A percentile compares a stretch with the other conserved stretches of the same genome.
Conservation (phyloP, 2,797 vertebrate genomes). For the Sebastes elongatus region DNA sequence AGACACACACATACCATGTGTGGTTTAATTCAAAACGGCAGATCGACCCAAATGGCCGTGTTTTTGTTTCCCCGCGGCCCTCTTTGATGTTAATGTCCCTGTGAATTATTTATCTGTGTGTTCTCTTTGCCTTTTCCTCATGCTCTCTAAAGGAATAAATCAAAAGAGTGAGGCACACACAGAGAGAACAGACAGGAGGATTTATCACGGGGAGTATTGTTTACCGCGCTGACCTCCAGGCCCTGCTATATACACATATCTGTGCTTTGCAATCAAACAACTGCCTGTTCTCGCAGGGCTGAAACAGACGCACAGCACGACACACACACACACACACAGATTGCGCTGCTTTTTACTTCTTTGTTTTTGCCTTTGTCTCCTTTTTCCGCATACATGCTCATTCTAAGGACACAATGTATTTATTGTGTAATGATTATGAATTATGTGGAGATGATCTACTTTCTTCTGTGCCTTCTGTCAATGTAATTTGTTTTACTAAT, state of each 20-base stretch:
- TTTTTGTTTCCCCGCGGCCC: constrained; percentile 76
- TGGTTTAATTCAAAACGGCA: constrained; percentile 77
- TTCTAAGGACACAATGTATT: constrained; percentile 1
- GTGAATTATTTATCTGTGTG: constrained; percentile 82
- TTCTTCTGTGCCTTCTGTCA: not conserved
- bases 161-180: constrained; percentile 70
- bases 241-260: constrained; percentile 72
- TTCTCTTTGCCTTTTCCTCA: constrained; percentile 73
- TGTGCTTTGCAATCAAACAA: constrained; percentile 69
- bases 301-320: constrained; percentile 13
- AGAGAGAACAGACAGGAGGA: constrained; percentile 64
- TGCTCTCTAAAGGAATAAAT: constrained; percentile 79
- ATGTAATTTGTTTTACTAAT: not conserved
- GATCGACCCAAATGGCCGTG: constrained; percentile 75
- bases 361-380: constrained; percentile 4
- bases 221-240: constrained; percentile 76
- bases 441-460: not conserved
- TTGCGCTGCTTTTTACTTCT: not conserved
- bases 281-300: constrained; percentile 36
- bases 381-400: not conserved
- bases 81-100: constrained; percentile 81
- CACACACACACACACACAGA: constrained; percentile 18
- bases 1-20: constrained; percentile 31
- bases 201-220: constrained; percentile 78
- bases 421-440: constrained; percentile 9